Conservation (phyloP, 2,888 invertebrate species). For the Cheilosia vernalis region DNA sequence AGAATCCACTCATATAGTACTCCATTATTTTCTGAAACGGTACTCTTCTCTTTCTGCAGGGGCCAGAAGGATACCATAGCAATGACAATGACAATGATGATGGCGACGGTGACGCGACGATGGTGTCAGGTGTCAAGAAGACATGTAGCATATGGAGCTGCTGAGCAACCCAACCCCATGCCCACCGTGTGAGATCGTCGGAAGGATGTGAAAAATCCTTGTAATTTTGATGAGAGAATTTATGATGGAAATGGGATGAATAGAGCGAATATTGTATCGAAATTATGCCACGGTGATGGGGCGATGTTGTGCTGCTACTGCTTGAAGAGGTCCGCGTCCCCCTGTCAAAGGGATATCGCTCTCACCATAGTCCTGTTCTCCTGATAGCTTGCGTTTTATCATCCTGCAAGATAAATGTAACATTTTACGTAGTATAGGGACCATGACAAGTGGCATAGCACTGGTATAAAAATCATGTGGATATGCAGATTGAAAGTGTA, state of each 20-base stretch:
- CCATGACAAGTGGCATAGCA: constrained; percentile 52
- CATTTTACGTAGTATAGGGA: constrained; percentile 4
- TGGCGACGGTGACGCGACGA: constrained; percentile 50
- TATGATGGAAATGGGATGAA: constrained; percentile 67
- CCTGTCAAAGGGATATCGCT: constrained; percentile 35
- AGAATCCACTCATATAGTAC: constrained; percentile 71
- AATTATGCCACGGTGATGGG: constrained; percentile 44
- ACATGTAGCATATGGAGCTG: constrained; percentile 26
- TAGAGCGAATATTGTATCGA: constrained; percentile 66
- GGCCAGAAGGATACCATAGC: constrained; percentile 58
- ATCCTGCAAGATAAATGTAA: constrained; percentile 52
- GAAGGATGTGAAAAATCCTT: constrained; percentile 62
- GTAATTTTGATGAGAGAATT: constrained; percentile 66
- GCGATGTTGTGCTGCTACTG: too few relatives aligned
- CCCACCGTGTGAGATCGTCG: neutral
- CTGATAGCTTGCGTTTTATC: constrained; percentile 66
- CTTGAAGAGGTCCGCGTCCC: neutral
- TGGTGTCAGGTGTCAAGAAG: constrained; percentile 70
- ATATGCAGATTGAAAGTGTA: neutral
- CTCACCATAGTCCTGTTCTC: constrained; percentile 3
- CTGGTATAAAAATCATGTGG: constrained; percentile 7
- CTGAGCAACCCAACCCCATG: neutral
- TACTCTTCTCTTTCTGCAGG: constrained; percentile 35
- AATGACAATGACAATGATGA: constrained; percentile 60
- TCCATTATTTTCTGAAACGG: constrained; percentile 67